Percentiles rank a stretch among this genome's conserved stretches.
These are phyloP conservation scores for Acanthosepion lycidas DNA, from an alignment of 2,888 invertebrate genomes.

Conservation along the genomic window DNA sequence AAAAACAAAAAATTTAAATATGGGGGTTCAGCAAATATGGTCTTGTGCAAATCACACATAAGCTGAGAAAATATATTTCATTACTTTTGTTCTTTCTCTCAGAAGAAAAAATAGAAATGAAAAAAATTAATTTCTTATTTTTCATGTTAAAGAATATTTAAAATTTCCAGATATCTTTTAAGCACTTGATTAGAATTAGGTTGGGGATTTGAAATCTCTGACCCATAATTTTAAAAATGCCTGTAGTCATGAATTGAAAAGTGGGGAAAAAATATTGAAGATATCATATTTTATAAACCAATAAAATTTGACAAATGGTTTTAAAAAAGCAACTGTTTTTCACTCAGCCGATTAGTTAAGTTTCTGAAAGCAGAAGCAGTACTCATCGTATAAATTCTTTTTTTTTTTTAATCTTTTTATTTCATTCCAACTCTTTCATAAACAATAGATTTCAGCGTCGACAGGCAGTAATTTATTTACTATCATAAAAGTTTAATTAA, in stretches of 20 bases:
- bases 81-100: too few relatives aligned
- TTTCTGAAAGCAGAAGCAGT: neutral
- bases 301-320: neutral
- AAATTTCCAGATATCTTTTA: neutral
- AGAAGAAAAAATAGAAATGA: too few relatives aligned
- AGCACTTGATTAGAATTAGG: neutral
- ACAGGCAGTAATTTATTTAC: neutral
- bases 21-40: too few relatives aligned
- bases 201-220: neutral
- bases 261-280: too few relatives aligned
- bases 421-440: neutral
- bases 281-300: neutral
- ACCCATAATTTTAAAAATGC: neutral
- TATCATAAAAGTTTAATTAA: slow-evolving; percentile 11
- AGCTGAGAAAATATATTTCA: too few relatives aligned
- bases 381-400: neutral
- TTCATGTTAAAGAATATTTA: too few relatives aligned
- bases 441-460: neutral
- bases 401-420: neutral
- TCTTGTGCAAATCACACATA: too few relatives aligned
- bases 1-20: too few relatives aligned
- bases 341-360: neutral
- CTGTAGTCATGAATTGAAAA: neutral
- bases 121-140: too few relatives aligned
- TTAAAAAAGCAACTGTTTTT: neutral